Percentiles rank a stretch among this genome's conserved stretches.
Conservation (phyloP, 2,888 invertebrate species). For the Itoplectis maculator region DNA sequence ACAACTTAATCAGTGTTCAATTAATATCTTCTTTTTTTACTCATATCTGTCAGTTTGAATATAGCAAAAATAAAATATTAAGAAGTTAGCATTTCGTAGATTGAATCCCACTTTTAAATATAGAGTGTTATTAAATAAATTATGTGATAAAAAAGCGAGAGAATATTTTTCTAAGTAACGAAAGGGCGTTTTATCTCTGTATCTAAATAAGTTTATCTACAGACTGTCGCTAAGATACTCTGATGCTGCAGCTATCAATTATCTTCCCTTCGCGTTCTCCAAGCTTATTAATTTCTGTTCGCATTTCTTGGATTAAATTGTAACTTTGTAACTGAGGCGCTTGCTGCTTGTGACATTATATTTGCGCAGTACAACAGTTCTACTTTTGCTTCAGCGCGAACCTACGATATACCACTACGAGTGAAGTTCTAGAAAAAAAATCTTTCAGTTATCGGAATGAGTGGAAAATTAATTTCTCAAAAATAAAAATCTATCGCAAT, state of each 20-base stretch:
- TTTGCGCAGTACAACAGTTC: slow-evolving; percentile 49
- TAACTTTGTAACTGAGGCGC: slow-evolving; percentile 34
- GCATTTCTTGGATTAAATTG: slow-evolving; percentile 35
- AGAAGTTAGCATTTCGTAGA: background rate
- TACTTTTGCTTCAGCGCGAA: slow-evolving; percentile 58
- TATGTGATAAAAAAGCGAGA: background rate
- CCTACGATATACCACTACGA: slow-evolving; percentile 61
- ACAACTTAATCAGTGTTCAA: background rate
- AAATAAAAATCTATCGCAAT: slow-evolving; percentile 51
- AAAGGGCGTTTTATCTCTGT: slow-evolving; percentile 8
- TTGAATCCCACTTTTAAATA: background rate
- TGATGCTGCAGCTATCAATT: background rate
- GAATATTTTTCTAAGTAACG: background rate
- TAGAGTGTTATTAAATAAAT: background rate
- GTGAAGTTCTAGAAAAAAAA: slow-evolving; percentile 20
- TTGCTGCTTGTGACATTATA: slow-evolving; percentile 22
- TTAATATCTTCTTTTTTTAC: too few species aligned
- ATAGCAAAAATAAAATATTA: too few species aligned
- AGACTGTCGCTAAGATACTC: slow-evolving; percentile 27
- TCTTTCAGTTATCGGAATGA: slow-evolving; percentile 42
- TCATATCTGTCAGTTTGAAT: too few species aligned
- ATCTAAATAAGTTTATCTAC: slow-evolving; percentile 23
- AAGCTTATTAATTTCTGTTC: slow-evolving; percentile 17
- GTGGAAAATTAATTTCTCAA: slow-evolving; percentile 21
- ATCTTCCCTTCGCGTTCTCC: slow-evolving; percentile 13